phyloP scores from a whole-genome alignment of 35 echinoderm and acorn worm species.

The Eucidaris tribuloides region DNA sequence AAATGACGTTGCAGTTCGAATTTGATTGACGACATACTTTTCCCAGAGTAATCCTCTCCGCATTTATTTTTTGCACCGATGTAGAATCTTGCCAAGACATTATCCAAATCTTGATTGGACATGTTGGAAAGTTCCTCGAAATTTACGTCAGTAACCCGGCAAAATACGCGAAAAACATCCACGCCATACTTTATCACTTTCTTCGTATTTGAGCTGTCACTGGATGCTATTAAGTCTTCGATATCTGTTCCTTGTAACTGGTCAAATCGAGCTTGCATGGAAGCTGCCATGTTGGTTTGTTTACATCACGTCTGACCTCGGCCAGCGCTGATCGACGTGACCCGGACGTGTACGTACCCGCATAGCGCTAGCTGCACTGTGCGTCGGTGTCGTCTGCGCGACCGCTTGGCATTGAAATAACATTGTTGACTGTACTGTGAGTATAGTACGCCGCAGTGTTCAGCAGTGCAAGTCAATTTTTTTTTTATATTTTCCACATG shows the following conservation, averaged over 20 bases:
- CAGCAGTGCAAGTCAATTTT: no score
- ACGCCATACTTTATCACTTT: neutral
- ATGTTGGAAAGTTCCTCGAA: neutral
- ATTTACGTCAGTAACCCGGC: neutral
- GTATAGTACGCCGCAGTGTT: no score
- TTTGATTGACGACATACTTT: slow-evolving; percentile 1
- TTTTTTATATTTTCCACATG: no score
- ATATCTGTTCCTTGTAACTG: neutral
- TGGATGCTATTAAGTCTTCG: neutral
- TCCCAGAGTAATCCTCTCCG: neutral
- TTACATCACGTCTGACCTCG: no score
- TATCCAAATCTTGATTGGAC: neutral
- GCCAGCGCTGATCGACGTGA: no score
- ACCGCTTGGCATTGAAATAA: no score
- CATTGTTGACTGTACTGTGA: no score
- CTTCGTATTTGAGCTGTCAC: neutral
- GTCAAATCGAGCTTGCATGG: neutral
- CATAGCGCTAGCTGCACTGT: no score
- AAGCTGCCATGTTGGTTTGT: neutral
- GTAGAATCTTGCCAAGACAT: neutral
- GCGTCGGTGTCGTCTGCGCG: no score
- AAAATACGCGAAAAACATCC: no score
- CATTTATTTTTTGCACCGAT: neutral
- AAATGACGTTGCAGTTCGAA: slow-evolving; percentile 13
- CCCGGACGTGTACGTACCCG: no score